Percentiles rank a stretch among this genome's conserved stretches.
These are phyloP conservation scores for Luehdorfia chinensis DNA, from an alignment of 1,140 invertebrate species.

Conservation along the genomic window DNA sequence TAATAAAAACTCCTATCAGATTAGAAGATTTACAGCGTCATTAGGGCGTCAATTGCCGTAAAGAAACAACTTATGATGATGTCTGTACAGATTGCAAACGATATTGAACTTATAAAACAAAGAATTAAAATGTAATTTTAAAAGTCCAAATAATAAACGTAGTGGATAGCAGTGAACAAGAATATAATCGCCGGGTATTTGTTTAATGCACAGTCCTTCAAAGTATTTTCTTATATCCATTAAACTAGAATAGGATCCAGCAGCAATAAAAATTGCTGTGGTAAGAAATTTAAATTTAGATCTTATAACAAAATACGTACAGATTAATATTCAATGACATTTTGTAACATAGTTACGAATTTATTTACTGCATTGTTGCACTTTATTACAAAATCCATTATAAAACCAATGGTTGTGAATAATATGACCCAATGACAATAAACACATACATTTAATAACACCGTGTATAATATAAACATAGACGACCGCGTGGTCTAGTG, in stretches of 20 bases:
- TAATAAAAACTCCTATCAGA: too few relatives aligned
- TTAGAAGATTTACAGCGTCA: conserved; percentile 10
- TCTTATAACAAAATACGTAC: too few relatives aligned
- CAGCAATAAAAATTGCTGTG: conserved; percentile 7
- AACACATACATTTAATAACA: too few relatives aligned
- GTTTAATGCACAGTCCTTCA: conserved; percentile 2
- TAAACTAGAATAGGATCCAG: background rate
- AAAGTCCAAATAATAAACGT: background rate
- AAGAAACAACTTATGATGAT: background rate
- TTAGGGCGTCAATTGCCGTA: conserved; percentile 9
- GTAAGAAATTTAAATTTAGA: too few relatives aligned
- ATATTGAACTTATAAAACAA: background rate
- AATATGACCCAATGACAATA: too few relatives aligned
- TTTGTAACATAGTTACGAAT: too few relatives aligned
- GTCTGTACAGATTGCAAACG: background rate
- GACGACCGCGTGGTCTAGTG: too few relatives aligned
- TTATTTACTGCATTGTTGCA: too few relatives aligned
- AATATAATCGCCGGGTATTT: conserved; percentile 8
- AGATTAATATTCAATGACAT: too few relatives aligned
- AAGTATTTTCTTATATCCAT: conserved; percentile 3
- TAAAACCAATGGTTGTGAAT: too few relatives aligned
- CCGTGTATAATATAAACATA: too few relatives aligned
- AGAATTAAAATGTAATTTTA: background rate
- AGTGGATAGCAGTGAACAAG: background rate
- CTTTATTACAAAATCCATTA: too few relatives aligned